Conservation (phyloP, 2,888 invertebrate species). For the Chaetogeoica ovagalla region DNA sequence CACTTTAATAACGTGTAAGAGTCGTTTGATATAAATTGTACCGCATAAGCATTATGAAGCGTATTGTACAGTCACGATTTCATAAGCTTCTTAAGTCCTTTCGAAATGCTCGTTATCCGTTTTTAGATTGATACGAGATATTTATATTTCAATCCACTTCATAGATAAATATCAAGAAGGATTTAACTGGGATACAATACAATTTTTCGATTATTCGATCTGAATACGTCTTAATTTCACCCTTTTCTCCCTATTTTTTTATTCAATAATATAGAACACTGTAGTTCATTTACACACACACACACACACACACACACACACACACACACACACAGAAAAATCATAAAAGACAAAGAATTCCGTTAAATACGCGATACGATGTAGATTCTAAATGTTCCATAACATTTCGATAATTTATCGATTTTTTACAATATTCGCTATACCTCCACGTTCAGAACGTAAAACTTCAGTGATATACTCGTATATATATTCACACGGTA, state of each 20-base stretch:
- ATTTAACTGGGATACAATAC: conserved; percentile 5
- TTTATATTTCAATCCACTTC: not conserved
- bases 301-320: too few relatives aligned
- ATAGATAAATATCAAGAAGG: conserved; percentile 11
- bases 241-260: not conserved
- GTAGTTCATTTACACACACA: not conserved
- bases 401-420: too few relatives aligned
- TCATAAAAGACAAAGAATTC: too few relatives aligned
- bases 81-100: conserved; percentile 32
- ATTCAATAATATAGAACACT: not conserved
- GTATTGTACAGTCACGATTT: not conserved
- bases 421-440: too few relatives aligned
- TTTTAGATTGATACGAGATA: not conserved
- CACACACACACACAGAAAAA: too few relatives aligned
- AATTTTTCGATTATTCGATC: not conserved
- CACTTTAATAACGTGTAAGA: not conserved
- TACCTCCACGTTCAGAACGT: too few relatives aligned
- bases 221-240: not conserved
- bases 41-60: not conserved
- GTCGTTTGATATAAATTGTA: not conserved
- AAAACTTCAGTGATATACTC: too few relatives aligned
- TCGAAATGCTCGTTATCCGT: conserved; percentile 8
- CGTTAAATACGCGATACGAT: too few relatives aligned
- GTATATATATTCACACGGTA: too few relatives aligned
- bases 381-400: too few relatives aligned